Conservation (phyloP, 2,888 invertebrate species). For the Tenthredo distinguenda region DNA sequence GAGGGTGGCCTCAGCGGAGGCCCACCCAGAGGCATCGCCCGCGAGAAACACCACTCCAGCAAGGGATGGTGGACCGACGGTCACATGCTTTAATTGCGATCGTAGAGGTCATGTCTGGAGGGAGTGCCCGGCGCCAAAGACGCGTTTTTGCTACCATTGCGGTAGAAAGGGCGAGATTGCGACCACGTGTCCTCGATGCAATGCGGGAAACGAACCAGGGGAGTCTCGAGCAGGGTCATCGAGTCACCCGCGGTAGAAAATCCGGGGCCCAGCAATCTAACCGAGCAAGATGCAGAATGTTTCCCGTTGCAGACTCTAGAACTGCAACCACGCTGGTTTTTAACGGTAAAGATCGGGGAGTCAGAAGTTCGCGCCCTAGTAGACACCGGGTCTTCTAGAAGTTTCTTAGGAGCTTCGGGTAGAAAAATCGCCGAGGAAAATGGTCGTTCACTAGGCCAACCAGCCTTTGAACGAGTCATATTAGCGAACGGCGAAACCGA, state of each 20-base stretch:
- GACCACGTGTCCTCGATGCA: background rate
- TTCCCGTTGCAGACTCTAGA: background rate
- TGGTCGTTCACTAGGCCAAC: background rate
- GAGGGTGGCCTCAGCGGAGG: background rate
- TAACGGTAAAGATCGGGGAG: background rate
- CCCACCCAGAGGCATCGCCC: background rate
- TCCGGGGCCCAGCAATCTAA: background rate
- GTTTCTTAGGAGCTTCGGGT: background rate
- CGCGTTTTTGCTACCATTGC: background rate
- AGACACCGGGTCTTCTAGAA: background rate
- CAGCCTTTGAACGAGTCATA: background rate
- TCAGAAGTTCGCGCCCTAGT: background rate
- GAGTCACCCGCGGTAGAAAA: background rate
- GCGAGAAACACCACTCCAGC: background rate
- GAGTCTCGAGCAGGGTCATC: background rate
- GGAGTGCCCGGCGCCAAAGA: background rate
- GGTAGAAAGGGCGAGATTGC: background rate
- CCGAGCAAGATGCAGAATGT: background rate
- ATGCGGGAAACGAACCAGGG: background rate
- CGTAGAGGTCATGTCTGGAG: background rate
- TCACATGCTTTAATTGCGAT: background rate
- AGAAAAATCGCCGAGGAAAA: slow-evolving; percentile 38
- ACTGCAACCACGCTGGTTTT: background rate
- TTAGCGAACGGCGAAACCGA: background rate
- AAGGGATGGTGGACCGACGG: background rate